Evolutionary conservation across 2,888 invertebrate genomes (phyloP).

Genomic region (Siphonodentalium dalli): DNA sequence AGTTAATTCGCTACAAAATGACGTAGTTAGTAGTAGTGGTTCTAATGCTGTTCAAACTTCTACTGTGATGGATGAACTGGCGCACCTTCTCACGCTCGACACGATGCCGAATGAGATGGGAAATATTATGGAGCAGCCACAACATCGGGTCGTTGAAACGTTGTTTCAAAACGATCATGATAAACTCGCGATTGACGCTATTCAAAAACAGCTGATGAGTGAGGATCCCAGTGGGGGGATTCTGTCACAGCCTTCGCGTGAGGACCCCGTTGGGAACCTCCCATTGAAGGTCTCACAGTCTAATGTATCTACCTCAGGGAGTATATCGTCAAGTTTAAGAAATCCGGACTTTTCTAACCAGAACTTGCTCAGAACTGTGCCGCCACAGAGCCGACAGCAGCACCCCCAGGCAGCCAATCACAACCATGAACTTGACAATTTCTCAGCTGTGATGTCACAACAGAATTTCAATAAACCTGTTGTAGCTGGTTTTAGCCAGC

Average conservation of each 20-base stretch:
- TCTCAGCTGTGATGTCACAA: background rate
- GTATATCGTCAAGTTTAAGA: too few species aligned
- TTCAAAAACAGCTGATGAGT: conserved; percentile 89
- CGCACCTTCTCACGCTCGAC: too few species aligned
- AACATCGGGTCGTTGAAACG: too few species aligned
- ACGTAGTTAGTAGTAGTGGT: too few species aligned
- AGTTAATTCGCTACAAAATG: conserved; percentile 75
- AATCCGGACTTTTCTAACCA: too few species aligned
- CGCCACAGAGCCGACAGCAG: background rate
- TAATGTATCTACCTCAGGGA: conserved; percentile 11
- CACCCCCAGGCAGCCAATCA: background rate
- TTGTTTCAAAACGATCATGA: conserved; percentile 71
- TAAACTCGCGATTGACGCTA: conserved; percentile 85
- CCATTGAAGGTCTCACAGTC: background rate
- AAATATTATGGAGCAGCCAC: too few species aligned
- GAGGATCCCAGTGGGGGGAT: conserved; percentile 41
- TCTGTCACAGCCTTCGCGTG: background rate
- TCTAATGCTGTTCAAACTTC: too few species aligned
- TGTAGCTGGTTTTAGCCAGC: too few species aligned
- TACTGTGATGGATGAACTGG: too few species aligned
- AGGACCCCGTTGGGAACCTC: background rate
- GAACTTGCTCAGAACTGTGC: too few species aligned
- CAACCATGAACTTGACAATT: background rate
- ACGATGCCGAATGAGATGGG: background rate
- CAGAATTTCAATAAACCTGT: too few species aligned